Percentiles rank a stretch among this genome's conserved stretches.
These are phyloP conservation scores for Mycalesis mineus DNA, from an alignment of 2,888 invertebrate species.

Conservation along the genomic window DNA sequence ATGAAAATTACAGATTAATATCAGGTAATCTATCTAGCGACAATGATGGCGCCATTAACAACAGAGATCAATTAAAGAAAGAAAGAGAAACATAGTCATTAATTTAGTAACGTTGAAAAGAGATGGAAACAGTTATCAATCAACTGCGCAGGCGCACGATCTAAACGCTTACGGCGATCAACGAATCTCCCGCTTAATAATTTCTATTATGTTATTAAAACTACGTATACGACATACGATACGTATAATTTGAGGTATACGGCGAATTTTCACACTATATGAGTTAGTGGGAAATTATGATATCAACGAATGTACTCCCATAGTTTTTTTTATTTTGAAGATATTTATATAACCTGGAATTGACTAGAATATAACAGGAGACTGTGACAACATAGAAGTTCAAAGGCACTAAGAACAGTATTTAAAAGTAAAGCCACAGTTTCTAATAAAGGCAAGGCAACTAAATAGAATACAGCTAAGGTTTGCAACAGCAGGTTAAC, in stretches of 20 bases:
- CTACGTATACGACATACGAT: no score
- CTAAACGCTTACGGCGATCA: constrained; percentile 64
- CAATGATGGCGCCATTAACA: constrained; percentile 70
- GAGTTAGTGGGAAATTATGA: no score
- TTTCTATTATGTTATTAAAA: constrained; percentile 77
- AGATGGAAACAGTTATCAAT: constrained; percentile 67
- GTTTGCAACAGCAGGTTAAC: no score
- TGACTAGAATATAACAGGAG: no score
- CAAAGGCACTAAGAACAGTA: no score
- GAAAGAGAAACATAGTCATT: constrained; percentile 41
- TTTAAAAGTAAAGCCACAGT: no score
- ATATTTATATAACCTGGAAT: no score
- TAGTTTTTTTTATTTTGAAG: no score
- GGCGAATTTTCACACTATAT: constrained; percentile 62
- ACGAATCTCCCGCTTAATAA: constrained; percentile 70
- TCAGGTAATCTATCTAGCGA: constrained; percentile 66
- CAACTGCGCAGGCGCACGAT: constrained; percentile 68
- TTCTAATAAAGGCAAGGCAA: no score
- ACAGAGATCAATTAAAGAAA: constrained; percentile 69
- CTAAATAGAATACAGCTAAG: no score
- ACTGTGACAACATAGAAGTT: no score
- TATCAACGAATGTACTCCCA: no score
- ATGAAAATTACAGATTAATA: constrained; percentile 47
- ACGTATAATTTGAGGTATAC: constrained; percentile 27
- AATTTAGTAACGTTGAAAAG: constrained; percentile 34